Evolutionary conservation across 2,888 invertebrate genomes (phyloP).

Genomic region (Drosophila algonquin): DNA sequence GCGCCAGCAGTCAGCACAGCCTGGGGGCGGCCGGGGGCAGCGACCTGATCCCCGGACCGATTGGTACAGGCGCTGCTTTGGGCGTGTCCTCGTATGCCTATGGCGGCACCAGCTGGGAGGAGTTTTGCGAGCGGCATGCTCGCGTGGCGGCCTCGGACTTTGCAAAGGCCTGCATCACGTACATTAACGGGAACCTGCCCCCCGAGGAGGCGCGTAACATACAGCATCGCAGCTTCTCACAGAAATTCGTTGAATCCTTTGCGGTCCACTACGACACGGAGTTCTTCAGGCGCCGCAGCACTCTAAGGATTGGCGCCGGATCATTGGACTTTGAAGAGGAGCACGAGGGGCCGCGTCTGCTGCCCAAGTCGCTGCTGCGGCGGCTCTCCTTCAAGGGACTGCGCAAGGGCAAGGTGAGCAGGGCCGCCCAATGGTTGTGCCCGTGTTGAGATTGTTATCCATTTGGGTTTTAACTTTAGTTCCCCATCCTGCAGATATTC

Average conservation of each 20-base stretch:
- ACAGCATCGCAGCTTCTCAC: constrained; percentile 91
- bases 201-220: constrained; percentile 88
- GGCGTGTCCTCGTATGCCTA: constrained; percentile 58
- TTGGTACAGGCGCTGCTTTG: constrained; percentile 64
- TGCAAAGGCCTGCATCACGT: constrained; percentile 93
- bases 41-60: constrained; percentile 78
- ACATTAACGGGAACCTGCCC: constrained; percentile 88
- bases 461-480: constrained; percentile 77
- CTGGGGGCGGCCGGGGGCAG: constrained; percentile 64
- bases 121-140: constrained; percentile 95
- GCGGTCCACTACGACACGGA: constrained; percentile 93
- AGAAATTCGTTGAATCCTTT: constrained; percentile 93
- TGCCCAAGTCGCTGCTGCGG: constrained; percentile 93
- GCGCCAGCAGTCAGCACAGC: constrained; percentile 39
- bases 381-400: constrained; percentile 95
- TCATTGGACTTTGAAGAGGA: constrained; percentile 89
- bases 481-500: constrained; percentile 86
- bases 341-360: constrained; percentile 91
- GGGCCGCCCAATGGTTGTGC: constrained; percentile 73
- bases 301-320: constrained; percentile 83
- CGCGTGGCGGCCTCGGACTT: constrained; percentile 93
- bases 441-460: constrained; percentile 14
- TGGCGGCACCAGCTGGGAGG: constrained; percentile 89
- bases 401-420: constrained; percentile 89
- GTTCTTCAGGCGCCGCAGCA: constrained; percentile 86